Evolutionary conservation across 2,888 invertebrate species (phyloP).

Genomic region (Diarsia rubi): DNA sequence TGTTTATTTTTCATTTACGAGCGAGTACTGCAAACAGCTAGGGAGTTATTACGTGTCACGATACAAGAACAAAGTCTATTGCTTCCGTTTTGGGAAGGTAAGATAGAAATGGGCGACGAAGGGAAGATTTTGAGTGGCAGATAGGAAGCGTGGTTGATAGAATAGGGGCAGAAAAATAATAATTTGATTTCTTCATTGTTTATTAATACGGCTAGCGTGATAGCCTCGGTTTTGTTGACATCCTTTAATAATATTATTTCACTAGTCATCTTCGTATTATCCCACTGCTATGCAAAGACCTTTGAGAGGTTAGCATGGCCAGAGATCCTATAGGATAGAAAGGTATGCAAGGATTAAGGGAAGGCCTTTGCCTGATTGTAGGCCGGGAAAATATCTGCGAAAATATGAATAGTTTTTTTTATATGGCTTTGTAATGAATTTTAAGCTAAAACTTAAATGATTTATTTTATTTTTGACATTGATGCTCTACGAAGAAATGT

Average conservation of each 20-base stretch:
- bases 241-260: background rate
- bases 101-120: conserved; percentile 20
- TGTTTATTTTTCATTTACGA: conserved; percentile 91
- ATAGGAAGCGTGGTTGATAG: conserved; percentile 41
- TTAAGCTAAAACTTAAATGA: background rate
- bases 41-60: conserved; percentile 73
- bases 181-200: background rate
- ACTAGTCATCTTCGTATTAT: too few relatives aligned
- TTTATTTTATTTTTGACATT: too few relatives aligned
- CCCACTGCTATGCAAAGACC: too few relatives aligned
- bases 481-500: background rate
- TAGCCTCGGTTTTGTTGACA: background rate
- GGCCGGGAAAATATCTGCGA: background rate
- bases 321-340: too few relatives aligned
- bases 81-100: conserved; percentile 20
- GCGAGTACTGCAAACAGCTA: conserved; percentile 76
- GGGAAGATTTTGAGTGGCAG: conserved; percentile 20
- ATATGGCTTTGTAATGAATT: background rate
- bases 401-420: background rate
- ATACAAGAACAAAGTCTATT: conserved; percentile 69
- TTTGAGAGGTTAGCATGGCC: too few relatives aligned
- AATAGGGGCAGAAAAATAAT: conserved; percentile 6
- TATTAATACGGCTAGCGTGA: background rate
- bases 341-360: too few relatives aligned
- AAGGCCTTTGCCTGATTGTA: background rate